A percentile compares a stretch with the other conserved stretches of the same genome.
Evolutionary conservation across 2,888 invertebrate genomes (phyloP).

Genomic region (Oxystoma pomonae): DNA sequence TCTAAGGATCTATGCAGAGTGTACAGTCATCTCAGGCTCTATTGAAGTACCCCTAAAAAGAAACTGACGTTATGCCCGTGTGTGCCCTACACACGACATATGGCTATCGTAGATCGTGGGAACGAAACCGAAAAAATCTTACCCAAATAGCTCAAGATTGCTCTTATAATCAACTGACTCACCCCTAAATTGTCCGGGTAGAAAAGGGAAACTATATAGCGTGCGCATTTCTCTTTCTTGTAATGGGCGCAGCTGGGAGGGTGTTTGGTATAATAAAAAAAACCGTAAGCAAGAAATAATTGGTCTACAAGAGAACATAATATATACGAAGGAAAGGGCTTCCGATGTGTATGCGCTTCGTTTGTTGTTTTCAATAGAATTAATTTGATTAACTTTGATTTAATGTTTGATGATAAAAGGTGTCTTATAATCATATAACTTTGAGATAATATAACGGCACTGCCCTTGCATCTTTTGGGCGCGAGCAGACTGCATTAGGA

Average conservation of each 20-base stretch:
- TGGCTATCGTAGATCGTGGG: conserved; percentile 43
- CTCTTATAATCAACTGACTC: conserved; percentile 26
- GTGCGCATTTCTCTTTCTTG: conserved; percentile 30
- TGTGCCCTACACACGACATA: conserved; percentile 38
- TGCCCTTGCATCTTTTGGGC: too few relatives aligned
- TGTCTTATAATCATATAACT: too few relatives aligned
- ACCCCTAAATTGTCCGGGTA: conserved; percentile 28
- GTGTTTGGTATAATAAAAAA: conserved; percentile 21
- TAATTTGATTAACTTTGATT: too few relatives aligned
- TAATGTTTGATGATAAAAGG: too few relatives aligned
- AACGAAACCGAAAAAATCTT: conserved; percentile 30
- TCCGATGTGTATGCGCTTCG: neutral
- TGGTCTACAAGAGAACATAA: conserved; percentile 25
- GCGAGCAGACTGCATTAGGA: too few relatives aligned
- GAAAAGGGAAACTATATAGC: conserved; percentile 28
- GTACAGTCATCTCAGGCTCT: neutral
- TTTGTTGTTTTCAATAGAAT: too few relatives aligned
- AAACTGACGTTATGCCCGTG: neutral
- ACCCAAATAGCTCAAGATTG: conserved; percentile 34
- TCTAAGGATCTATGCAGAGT: too few relatives aligned
- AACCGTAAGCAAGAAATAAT: conserved; percentile 26
- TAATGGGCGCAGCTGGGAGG: conserved; percentile 26
- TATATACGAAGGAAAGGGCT: conserved; percentile 7
- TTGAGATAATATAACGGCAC: too few relatives aligned
- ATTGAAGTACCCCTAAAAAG: neutral